phyloP scores from a whole-genome alignment of 2,888 invertebrate species.

The Lottia gigantea region DNA sequence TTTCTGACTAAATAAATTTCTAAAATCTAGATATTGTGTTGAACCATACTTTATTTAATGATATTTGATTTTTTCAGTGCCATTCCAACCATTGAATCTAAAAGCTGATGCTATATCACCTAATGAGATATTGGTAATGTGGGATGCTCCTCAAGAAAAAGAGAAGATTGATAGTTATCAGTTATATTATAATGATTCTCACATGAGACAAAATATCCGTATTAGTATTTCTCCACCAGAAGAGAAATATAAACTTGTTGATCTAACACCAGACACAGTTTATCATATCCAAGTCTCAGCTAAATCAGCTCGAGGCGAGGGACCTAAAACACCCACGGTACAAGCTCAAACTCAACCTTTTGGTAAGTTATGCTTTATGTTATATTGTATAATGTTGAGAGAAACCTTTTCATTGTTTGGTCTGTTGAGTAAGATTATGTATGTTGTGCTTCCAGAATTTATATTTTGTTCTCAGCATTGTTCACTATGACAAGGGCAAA shows the following conservation, averaged over 20 bases:
- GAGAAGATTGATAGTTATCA: slow-evolving; percentile 95
- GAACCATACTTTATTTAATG: background rate
- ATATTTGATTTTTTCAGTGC: slow-evolving; percentile 76
- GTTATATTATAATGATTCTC: slow-evolving; percentile 86
- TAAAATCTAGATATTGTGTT: too few relatives aligned
- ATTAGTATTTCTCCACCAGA: slow-evolving; percentile 56
- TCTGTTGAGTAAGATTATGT: too few relatives aligned
- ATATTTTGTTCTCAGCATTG: too few relatives aligned
- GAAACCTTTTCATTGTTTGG: too few relatives aligned
- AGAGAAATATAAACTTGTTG: slow-evolving; percentile 80
- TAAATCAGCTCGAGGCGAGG: slow-evolving; percentile 88
- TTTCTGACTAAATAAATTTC: too few relatives aligned
- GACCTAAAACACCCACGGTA: slow-evolving; percentile 93
- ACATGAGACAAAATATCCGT: slow-evolving; percentile 55
- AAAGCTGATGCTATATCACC: slow-evolving; percentile 76
- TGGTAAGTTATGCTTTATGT: slow-evolving; percentile 78
- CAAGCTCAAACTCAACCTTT: slow-evolving; percentile 96
- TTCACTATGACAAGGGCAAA: too few relatives aligned
- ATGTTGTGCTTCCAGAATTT: too few relatives aligned
- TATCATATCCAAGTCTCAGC: slow-evolving; percentile 98
- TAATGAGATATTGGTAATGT: slow-evolving; percentile 88
- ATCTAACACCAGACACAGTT: slow-evolving; percentile 93
- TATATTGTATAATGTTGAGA: too few relatives aligned
- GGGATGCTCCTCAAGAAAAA: slow-evolving; percentile 85
- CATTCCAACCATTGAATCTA: slow-evolving; percentile 93